These are phyloP conservation scores for Drosophila mettleri DNA, from an alignment of 2,888 invertebrate species.

Conservation along the genomic window DNA sequence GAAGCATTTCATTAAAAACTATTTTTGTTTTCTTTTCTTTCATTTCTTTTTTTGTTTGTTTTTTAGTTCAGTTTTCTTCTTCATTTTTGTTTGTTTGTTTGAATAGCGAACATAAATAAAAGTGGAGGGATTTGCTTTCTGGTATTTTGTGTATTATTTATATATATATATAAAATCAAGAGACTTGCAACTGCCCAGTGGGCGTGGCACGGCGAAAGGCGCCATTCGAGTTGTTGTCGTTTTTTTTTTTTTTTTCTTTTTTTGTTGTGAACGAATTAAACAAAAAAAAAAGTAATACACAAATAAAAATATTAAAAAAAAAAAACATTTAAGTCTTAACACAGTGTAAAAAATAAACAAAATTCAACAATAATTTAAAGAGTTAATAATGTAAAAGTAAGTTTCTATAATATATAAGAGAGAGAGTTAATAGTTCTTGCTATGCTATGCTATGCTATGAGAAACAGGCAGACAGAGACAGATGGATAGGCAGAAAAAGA, in stretches of 20 bases:
- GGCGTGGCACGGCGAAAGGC: constrained; percentile 15
- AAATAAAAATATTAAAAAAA: constrained; percentile 57
- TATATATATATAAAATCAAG: constrained; percentile 14
- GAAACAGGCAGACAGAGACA: constrained; percentile 37
- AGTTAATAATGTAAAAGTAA: constrained; percentile 65
- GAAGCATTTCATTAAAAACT: constrained; percentile 36
- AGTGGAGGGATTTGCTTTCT: constrained; percentile 52
- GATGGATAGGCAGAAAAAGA: constrained; percentile 23
- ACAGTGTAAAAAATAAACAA: constrained; percentile 70
- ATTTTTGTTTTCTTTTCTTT: constrained; percentile 22
- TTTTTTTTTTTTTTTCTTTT: not conserved
- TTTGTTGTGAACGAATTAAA: constrained; percentile 37
- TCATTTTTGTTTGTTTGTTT: constrained; percentile 39
- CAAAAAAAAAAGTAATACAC: constrained; percentile 44
- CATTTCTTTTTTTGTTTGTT: constrained; percentile 4
- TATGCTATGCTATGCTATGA: constrained; percentile 42
- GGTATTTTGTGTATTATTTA: constrained; percentile 38
- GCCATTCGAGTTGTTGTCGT: constrained; percentile 48
- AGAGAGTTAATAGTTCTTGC: constrained; percentile 26
- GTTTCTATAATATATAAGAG: constrained; percentile 30
- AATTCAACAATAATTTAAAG: constrained; percentile 82
- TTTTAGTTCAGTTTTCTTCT: constrained; percentile 12
- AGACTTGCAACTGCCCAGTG: constrained; percentile 37
- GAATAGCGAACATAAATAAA: constrained; percentile 56
- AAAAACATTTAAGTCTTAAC: constrained; percentile 50